Evolutionary conservation across 2,113 vertebrate genomes (phyloP).

Genomic region (Tretioscincus oriximinensis): DNA sequence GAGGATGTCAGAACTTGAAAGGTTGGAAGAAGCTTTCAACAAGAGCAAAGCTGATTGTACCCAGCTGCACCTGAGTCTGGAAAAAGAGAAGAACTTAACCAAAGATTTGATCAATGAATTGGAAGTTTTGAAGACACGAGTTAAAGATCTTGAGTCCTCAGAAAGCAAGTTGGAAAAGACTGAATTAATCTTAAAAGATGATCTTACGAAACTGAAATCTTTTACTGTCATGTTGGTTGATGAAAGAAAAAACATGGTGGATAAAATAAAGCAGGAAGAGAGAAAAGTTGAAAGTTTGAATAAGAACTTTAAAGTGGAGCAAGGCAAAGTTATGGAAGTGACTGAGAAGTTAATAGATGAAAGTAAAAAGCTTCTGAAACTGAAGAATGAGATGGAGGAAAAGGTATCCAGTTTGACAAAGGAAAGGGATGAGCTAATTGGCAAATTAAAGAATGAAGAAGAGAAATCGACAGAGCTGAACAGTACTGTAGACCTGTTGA

Average conservation of each 20-base stretch:
- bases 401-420: constrained; percentile 79
- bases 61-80: constrained; percentile 83
- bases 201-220: constrained; percentile 91
- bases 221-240: constrained; percentile 92
- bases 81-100: constrained; percentile 85
- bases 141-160: constrained; percentile 85
- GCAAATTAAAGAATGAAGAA: constrained; percentile 81
- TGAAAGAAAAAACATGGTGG: constrained; percentile 89
- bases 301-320: constrained; percentile 85
- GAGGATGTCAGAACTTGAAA: constrained; percentile 90
- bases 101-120: constrained; percentile 86
- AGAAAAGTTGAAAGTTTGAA: constrained; percentile 84
- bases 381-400: constrained; percentile 92
- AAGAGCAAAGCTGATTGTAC: constrained; percentile 84
- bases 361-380: constrained; percentile 90
- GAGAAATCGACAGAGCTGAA: constrained; percentile 81
- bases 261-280: constrained; percentile 90
- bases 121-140: constrained; percentile 81
- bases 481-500: constrained; percentile 77
- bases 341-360: constrained; percentile 97
- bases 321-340: constrained; percentile 91
- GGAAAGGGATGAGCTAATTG: constrained; percentile 84
- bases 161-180: constrained; percentile 84
- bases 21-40: constrained; percentile 85
- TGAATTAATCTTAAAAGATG: constrained; percentile 87